These are phyloP conservation scores for Cephalophus harveyi DNA, from an alignment of 2,113 vertebrate species.

Conservation along the genomic window DNA sequence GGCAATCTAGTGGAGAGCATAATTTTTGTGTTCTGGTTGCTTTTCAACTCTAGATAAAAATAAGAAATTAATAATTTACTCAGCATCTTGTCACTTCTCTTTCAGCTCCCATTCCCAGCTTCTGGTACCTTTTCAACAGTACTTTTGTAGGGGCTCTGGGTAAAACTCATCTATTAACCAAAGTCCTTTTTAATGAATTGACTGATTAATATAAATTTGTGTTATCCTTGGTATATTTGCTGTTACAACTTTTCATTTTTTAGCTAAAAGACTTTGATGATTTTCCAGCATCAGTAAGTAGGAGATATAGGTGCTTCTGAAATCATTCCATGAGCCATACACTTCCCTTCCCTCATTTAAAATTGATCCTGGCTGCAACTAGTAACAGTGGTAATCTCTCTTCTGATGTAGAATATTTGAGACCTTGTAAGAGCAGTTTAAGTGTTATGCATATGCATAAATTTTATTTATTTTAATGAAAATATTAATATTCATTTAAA, in stretches of 20 bases:
- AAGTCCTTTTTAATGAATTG: not conserved
- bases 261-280: not conserved
- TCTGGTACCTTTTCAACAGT: not conserved
- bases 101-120: not conserved
- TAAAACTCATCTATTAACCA: slow-evolving; percentile 14
- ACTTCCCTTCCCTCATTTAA: not conserved
- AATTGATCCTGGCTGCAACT: not conserved
- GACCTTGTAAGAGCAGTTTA: not conserved
- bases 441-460: not conserved
- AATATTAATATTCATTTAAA: slow-evolving; percentile 21
- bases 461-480: slow-evolving; percentile 44
- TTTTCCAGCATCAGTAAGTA: slow-evolving; percentile 18
- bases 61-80: not conserved
- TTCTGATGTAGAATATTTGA: not conserved
- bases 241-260: not conserved
- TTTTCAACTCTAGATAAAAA: slow-evolving; percentile 35
- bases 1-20: not conserved
- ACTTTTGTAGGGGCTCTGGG: not conserved
- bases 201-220: not conserved
- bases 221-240: not conserved
- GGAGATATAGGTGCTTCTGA: not conserved
- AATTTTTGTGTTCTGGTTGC: not conserved
- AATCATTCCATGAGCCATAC: not conserved
- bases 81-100: not conserved
- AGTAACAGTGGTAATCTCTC: not conserved